These are phyloP conservation scores for Phasianus colchicus DNA, from an alignment of 2,113 vertebrate genomes.

Conservation along the genomic window DNA sequence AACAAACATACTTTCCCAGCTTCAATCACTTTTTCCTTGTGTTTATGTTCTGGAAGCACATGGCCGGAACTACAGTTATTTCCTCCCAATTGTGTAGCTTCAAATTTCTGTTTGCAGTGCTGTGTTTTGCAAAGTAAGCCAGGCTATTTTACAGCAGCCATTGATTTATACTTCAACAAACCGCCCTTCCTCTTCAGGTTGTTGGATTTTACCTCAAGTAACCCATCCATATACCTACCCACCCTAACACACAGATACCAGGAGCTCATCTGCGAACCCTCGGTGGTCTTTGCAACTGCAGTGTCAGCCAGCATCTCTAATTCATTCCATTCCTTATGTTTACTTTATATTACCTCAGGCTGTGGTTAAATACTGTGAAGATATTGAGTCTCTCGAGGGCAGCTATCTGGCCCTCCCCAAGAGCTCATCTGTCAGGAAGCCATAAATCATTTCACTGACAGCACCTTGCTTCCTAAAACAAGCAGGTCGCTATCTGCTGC, in stretches of 20 bases:
- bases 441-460: not conserved
- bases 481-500: not conserved
- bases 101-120: not conserved
- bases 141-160: not conserved
- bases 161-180: not conserved
- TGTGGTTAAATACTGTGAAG: not conserved
- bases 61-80: not conserved
- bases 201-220: not conserved
- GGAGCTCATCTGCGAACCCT: not conserved
- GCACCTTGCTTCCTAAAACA: not conserved
- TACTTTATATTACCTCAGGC: not conserved
- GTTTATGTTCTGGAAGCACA: not conserved
- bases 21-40: not conserved
- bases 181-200: not conserved
- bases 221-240: not conserved
- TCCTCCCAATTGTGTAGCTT: not conserved
- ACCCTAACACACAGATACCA: not conserved
- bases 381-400: not conserved
- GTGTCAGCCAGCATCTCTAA: not conserved
- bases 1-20: not conserved
- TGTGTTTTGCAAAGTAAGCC: not conserved
- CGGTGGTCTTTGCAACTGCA: not conserved
- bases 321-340: not conserved
- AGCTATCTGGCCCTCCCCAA: not conserved
- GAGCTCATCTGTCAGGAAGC: not conserved